Conservation (phyloP, 2,888 invertebrate species). For the Idaea aversata region DNA sequence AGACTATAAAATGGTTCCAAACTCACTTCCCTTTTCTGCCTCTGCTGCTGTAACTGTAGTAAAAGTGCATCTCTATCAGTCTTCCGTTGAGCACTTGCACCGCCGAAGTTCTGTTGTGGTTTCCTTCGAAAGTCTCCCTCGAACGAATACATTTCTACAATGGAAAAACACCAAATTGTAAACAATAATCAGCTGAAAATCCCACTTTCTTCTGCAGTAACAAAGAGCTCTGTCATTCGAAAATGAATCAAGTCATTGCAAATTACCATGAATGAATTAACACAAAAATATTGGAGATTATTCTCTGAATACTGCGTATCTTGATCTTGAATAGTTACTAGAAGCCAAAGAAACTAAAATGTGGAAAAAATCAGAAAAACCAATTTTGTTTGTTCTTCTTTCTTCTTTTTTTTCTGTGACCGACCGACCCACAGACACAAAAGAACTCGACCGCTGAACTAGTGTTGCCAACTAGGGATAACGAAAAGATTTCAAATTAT, state of each 20-base stretch:
- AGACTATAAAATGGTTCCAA: not conserved
- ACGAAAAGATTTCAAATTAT: no score
- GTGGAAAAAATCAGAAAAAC: not conserved
- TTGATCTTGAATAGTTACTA: not conserved
- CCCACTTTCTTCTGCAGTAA: constrained; percentile 12
- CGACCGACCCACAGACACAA: not conserved
- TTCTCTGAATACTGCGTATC: not conserved
- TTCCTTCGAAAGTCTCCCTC: constrained; percentile 94
- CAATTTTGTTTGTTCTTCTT: not conserved
- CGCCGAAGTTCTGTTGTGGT: constrained; percentile 94
- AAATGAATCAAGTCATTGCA: not conserved
- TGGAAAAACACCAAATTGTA: constrained; percentile 38
- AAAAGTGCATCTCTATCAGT: constrained; percentile 85
- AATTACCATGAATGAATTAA: not conserved
- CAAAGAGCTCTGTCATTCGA: not conserved
- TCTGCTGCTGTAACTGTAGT: constrained; percentile 90
- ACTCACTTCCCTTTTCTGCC: constrained; percentile 90
- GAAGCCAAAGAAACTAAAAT: not conserved
- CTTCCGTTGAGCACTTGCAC: constrained; percentile 87
- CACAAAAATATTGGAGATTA: constrained; percentile 4
- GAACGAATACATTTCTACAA: constrained; percentile 85
- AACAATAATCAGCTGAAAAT: constrained; percentile 62
- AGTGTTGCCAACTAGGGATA: not conserved
- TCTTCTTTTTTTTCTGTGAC: not conserved
- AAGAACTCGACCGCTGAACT: not conserved